Conservation (phyloP, 1,140 invertebrate genomes). For the Archegozetes longisetosus region DNA sequence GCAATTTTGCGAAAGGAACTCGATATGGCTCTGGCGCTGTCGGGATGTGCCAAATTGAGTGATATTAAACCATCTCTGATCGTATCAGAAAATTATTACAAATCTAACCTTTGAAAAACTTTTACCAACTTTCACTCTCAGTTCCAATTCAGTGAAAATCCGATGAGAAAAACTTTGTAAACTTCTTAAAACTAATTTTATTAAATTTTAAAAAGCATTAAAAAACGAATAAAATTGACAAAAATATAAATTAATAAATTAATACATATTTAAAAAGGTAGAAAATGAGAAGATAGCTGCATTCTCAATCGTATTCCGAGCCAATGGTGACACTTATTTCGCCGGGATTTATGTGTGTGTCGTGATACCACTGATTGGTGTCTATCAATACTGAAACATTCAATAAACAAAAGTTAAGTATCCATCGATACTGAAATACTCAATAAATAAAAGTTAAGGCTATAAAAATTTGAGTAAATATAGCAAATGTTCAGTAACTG, state of each 20-base stretch:
- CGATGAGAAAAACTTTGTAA: no score
- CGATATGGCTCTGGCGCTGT: constrained; percentile 52
- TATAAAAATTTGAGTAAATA: no score
- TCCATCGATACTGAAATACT: neutral
- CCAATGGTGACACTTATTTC: constrained; percentile 87
- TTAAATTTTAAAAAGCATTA: no score
- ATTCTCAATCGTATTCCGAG: constrained; percentile 72
- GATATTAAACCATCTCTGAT: constrained; percentile 20
- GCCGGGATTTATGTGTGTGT: constrained; percentile 61
- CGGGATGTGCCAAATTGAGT: constrained; percentile 37
- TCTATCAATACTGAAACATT: constrained; percentile 62
- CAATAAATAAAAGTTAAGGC: neutral
- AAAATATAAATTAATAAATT: no score
- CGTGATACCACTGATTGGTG: constrained; percentile 88
- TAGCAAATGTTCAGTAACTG: neutral
- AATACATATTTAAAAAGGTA: no score
- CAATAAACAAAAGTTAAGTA: neutral
- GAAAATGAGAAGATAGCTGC: no score
- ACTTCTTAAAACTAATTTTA: no score
- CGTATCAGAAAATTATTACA: constrained; percentile 16
- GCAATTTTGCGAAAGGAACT: constrained; percentile 59
- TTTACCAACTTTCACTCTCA: no score
- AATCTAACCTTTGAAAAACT: constrained; percentile 5
- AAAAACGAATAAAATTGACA: no score
- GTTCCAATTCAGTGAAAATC: no score